Percentiles rank a stretch among this genome's conserved stretches.
Conservation (phyloP, 2,113 vertebrate genomes). For the Catagonus wagneri region DNA sequence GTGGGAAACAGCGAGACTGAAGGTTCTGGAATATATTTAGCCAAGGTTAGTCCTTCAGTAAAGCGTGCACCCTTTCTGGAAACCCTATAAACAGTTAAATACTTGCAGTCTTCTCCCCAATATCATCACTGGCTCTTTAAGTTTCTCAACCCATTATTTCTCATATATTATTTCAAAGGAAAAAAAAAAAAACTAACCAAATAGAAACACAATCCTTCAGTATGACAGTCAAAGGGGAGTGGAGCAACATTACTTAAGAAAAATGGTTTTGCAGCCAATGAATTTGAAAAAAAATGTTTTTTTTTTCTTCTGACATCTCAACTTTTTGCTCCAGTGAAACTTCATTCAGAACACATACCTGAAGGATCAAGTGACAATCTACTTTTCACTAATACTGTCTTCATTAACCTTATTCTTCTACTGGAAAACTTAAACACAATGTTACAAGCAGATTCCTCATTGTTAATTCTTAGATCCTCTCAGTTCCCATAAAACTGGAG, state of each 20-base stretch:
- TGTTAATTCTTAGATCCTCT: conserved; percentile 30
- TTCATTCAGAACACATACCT: background rate
- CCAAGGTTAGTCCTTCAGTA: background rate
- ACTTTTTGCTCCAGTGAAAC: background rate
- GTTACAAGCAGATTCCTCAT: conserved; percentile 27
- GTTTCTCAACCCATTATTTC: background rate
- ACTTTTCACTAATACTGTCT: background rate
- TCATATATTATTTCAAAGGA: background rate
- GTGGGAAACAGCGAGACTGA: background rate
- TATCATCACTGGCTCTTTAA: background rate
- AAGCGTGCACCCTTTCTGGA: background rate
- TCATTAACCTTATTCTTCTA: background rate
- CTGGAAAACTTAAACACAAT: background rate
- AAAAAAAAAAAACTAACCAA: background rate
- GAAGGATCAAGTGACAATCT: conserved; percentile 23
- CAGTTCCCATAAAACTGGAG: conserved; percentile 17
- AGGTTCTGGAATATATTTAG: background rate
- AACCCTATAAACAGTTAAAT: background rate
- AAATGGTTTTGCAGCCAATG: background rate
- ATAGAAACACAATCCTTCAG: background rate
- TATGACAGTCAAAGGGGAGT: background rate
- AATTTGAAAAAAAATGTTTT: background rate
- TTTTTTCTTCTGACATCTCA: background rate
- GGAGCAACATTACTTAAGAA: background rate
- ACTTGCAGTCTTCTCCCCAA: background rate